phyloP scores from a whole-genome alignment of 2,113 vertebrate species.

The Chunga burmeisteri region DNA sequence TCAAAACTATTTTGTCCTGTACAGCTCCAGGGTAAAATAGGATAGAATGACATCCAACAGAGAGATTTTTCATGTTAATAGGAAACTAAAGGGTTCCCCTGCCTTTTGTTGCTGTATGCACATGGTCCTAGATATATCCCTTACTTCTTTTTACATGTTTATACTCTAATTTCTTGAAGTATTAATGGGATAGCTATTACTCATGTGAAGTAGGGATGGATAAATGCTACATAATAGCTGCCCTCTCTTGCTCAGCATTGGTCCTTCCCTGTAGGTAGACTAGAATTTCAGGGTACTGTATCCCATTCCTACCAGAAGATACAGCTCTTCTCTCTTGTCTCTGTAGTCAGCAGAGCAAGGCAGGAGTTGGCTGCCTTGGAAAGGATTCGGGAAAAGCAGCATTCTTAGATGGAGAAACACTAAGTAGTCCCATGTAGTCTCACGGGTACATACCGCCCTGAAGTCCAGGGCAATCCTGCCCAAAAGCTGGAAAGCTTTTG shows the following conservation, averaged over 20 bases:
- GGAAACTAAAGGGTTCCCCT: neutral
- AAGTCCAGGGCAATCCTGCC: neutral
- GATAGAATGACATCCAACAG: neutral
- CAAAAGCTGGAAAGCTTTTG: neutral
- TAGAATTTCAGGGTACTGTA: neutral
- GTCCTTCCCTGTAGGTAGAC: neutral
- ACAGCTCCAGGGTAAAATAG: neutral
- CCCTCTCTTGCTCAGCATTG: neutral
- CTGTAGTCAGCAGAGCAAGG: neutral
- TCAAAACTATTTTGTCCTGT: neutral
- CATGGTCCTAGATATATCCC: neutral
- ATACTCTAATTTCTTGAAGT: neutral
- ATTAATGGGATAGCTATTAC: neutral
- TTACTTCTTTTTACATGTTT: neutral
- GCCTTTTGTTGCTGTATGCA: neutral
- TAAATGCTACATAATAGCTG: neutral
- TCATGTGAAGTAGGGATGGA: neutral
- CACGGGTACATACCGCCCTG: neutral
- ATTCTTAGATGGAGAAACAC: neutral
- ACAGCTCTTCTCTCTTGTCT: rapidly evolving
- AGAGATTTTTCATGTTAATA: neutral
- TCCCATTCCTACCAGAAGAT: neutral
- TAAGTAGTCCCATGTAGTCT: neutral
- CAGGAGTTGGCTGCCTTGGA: neutral
- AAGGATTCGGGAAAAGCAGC: neutral